Base-by-base conservation (phyloP, 1,140 invertebrate species). In the Drosophila serrata region DNA sequence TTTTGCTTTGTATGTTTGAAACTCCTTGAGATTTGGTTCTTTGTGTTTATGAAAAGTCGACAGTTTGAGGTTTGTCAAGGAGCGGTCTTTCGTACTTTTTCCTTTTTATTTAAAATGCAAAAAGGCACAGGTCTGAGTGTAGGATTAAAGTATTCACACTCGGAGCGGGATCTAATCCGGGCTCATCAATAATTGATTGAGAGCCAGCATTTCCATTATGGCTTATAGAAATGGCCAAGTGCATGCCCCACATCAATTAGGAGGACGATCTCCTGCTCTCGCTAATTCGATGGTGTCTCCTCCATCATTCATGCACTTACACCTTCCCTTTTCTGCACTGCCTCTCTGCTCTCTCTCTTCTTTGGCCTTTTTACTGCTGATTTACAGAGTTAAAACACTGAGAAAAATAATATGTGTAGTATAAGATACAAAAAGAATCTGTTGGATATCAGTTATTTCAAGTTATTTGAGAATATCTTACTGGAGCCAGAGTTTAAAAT, bases 131-230 rank as follows among this genome's bases (percentile, higher is more conserved):
- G 60, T 37, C 51, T 65, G 57, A 60, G 29, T 19, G 29, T 46
- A 29, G 69, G 69, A 72, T 73, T 73, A 73, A 40, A 42, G 51
- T n/a, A 22, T 72, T 72, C 65, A 72, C 68, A 72, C 68, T 65
- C 27, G 37, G 43, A 35, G 22, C 67, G 33, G 67, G 42, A 72
- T 70, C 65, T 70, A 58, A 73, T 73, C 69, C 43, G 43, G 17
- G 53, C 69, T 59, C 69, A 73, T 73, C 69, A 73, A 73, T 73
- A 73, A 73, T 73, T 73, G 69, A 73, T 73, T 73, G 67, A 59
- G 68, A 72, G 67, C 69, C 33, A 49, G 69, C 42, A 42, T 59
- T 59, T 49, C 67, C 69, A 72, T 72, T 73, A 73, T 59, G 67
- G 69, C 53, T 59, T 42, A 59, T 59, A 59, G 67, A 72, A 59